Conservation (phyloP, 2,888 invertebrate species). For the Coremacera marginata region DNA sequence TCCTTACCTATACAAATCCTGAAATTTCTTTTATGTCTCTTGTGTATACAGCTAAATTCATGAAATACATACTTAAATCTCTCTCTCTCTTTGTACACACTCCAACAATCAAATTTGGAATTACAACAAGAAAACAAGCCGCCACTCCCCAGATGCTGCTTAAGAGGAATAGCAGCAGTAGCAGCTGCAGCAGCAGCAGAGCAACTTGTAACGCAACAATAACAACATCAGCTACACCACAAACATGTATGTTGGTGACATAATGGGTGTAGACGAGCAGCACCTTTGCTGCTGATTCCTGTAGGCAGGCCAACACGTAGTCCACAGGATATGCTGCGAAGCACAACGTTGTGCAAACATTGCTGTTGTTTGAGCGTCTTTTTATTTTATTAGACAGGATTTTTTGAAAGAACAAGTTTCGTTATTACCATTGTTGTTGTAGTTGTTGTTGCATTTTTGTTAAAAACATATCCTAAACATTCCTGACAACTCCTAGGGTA, state of each 20-base stretch:
- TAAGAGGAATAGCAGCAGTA: conserved; percentile 19
- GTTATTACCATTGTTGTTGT: background rate
- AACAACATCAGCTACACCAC: background rate
- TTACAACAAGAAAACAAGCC: background rate
- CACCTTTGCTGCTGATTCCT: conserved; percentile 10
- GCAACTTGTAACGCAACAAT: background rate
- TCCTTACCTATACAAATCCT: background rate
- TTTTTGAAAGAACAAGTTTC: background rate
- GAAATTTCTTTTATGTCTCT: background rate
- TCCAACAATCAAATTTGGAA: conserved; percentile 15
- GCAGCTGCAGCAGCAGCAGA: conserved; percentile 3
- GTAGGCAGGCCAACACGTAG: background rate
- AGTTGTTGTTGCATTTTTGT: background rate
- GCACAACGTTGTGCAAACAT: conserved; percentile 3
- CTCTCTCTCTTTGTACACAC: background rate
- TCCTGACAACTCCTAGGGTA: background rate
- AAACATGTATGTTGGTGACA: conserved; percentile 17
- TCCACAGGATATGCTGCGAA: background rate
- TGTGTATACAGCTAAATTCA: background rate
- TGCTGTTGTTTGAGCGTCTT: conserved; percentile 10
- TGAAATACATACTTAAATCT: conserved; percentile 10
- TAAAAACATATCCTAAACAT: conserved; percentile 16
- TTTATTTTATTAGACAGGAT: conserved; percentile 14
- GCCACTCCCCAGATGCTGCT: conserved; percentile 18
- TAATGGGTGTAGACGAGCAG: conserved; percentile 2